Evolutionary conservation across 2,797 vertebrate genomes (phyloP), one percentile per base, ranked within the genome.

Genomic region (Hemibagrus guttatus): DNA sequence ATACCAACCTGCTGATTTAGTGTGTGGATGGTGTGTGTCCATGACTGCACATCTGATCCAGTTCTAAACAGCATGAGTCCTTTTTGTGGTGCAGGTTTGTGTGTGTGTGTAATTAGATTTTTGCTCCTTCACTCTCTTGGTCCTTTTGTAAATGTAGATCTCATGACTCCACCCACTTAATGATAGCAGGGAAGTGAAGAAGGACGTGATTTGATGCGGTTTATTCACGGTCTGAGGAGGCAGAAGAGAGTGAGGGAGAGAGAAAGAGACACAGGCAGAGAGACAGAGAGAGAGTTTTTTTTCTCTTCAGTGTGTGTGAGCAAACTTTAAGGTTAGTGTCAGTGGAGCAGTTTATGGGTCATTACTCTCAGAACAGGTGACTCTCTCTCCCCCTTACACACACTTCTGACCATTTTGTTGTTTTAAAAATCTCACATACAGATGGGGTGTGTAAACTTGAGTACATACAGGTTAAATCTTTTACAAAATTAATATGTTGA

Each of bases 1-100:
- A 56, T 52, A 88, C 82, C 42, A n/a, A 86, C 87, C 88, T 88
- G 35, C 42, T 88, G 88, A 42, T 5, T 39, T 21, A 76, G 88
- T 81, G 76, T 83, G 80, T 87, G 69, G 52, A 46, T 35, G 8
- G 84, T 83, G 86, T 87, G 85, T 80, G 86, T 87, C 86, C 81
- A 86, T 13, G 84, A 87, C 58, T 81, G 81, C 64, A 74, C 68
- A 3, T 84, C 82, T 52, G 52, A 64, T 39, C n/a, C 23, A 2
- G 56, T 78, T 8, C 46, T 75, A 46, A 84, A 79, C 35, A 87
- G 52, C 81, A 87, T 84, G 81, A 35, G 26, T 42, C 54, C 28
- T 31, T 49, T 31, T 78, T 11, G 26, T 54, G 49, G 49, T 54
- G 72, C 6, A 4, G 49, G 68, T 19, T 7, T 74, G 71, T 75